Conservation (phyloP, 2,797 vertebrate species). For the Hippopotamyrus pictus region DNA sequence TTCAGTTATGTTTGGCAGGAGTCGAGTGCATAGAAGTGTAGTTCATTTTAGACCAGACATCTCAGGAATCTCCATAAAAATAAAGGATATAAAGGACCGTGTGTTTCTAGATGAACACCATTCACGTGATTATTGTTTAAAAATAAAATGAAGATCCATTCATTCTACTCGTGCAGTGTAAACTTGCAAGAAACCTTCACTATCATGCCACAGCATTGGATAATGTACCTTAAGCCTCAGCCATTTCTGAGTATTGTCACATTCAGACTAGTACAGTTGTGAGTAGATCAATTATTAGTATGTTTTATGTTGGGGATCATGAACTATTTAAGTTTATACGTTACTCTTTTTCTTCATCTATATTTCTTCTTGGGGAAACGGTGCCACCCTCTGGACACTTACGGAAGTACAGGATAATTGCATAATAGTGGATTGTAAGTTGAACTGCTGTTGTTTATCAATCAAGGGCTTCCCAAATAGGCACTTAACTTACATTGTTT, state of each 20-base stretch:
- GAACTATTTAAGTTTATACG: neutral
- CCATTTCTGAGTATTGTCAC: neutral
- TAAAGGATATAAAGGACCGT: neutral
- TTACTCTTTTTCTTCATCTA: neutral
- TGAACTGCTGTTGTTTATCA: neutral
- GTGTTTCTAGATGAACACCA: neutral
- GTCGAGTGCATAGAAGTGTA: neutral
- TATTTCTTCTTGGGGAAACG: neutral
- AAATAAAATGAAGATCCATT: neutral
- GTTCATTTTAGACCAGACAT: neutral
- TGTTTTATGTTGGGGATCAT: neutral
- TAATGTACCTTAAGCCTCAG: neutral
- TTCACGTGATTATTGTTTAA: neutral
- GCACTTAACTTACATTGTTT: conserved; percentile 80
- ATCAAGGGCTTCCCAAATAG: neutral
- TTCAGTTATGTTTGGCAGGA: neutral
- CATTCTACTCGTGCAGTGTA: neutral
- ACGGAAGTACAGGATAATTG: neutral
- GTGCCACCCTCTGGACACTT: neutral
- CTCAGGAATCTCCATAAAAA: neutral
- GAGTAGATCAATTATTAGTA: neutral
- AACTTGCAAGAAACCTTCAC: neutral
- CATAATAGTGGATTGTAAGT: neutral
- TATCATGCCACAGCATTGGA: neutral
- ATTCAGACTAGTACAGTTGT: neutral